Base-by-base conservation (phyloP, 2,797 vertebrate genomes). In the Caiman crocodilus region DNA sequence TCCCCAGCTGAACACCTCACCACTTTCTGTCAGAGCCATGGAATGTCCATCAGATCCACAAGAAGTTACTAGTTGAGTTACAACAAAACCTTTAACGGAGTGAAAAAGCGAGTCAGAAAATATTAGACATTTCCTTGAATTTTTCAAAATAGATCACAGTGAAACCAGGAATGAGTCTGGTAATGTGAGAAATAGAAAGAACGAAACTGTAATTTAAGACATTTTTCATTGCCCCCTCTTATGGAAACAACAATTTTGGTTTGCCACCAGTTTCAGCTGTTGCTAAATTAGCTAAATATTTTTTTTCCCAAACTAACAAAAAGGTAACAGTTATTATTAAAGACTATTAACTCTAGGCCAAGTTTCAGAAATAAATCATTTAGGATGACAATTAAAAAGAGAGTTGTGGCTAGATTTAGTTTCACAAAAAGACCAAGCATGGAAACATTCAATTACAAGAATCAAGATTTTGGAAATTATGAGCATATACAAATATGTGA, bases 1-100 rank as follows among this genome's bases (percentile, higher is more conserved):
- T 76, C 98, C 98, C 98, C 98, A 98, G 94, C 98, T 98, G 79
- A 98, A 98, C 78, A 98, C 98, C 83, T 98, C 98, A 35, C 98
- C 98, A 0, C 98, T 98, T 83, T 98, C 98, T 15, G 98, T 98
- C 61, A 98, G 77, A 79, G 98, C 98, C 98, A 98, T 98, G 30
- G 98, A 98, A 82, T 98, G 98, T 2, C 98, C 98, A 90, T 98
- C 98, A 7, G 98, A 98, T 21, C 98, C 98, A 95, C 98, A 98
- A 8, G 98, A 98, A 10, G 98, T 98, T 92, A 98, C 98, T 88
- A 98, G 96, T 95, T 98, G 98, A 2, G 98, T 98, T 65, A 98
- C 98, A 60, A 98, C 98, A 96, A 98, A 98, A 65, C 98, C 98
- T 98, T 82, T 7, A 71, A 87, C 15, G 90, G 7, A 94, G 7